Percentiles rank a stretch among this genome's conserved stretches.
Conservation (phyloP, 2,113 vertebrate genomes). For the Chunga burmeisteri region DNA sequence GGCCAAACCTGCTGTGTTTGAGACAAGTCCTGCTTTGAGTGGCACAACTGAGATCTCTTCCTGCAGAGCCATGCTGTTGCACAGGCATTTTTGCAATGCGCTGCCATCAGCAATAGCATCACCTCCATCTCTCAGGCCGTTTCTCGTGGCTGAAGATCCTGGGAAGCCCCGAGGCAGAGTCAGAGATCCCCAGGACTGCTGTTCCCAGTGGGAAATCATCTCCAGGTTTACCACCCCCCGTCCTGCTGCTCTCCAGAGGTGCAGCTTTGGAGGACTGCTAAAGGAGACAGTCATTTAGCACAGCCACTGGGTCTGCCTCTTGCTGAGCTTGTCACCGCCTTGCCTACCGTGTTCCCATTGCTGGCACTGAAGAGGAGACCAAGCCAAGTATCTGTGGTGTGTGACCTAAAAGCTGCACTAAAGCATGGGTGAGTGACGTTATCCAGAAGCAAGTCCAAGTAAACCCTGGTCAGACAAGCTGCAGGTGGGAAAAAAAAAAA, state of each 20-base stretch:
- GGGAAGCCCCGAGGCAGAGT: accelerated
- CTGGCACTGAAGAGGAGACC: neutral
- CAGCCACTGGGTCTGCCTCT: neutral
- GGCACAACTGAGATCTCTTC: neutral
- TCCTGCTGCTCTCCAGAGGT: neutral
- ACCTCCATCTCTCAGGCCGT: neutral
- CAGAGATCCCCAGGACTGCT: neutral
- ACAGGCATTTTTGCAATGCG: no score
- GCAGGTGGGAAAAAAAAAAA: neutral
- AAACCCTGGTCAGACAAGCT: neutral
- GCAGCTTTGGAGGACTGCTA: neutral
- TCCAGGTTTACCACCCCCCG: neutral
- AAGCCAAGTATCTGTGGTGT: neutral
- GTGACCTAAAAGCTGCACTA: neutral
- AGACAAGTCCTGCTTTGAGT: neutral
- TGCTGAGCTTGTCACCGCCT: neutral
- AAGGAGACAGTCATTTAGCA: neutral
- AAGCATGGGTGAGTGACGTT: neutral
- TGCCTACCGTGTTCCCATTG: neutral
- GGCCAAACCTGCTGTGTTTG: neutral
- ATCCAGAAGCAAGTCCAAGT: neutral
- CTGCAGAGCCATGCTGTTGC: neutral
- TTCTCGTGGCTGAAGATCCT: neutral
- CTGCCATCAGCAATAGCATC: neutral
- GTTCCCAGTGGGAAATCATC: neutral